Conservation (phyloP, 2,888 invertebrate genomes). For the Drosophila gaucha region DNA sequence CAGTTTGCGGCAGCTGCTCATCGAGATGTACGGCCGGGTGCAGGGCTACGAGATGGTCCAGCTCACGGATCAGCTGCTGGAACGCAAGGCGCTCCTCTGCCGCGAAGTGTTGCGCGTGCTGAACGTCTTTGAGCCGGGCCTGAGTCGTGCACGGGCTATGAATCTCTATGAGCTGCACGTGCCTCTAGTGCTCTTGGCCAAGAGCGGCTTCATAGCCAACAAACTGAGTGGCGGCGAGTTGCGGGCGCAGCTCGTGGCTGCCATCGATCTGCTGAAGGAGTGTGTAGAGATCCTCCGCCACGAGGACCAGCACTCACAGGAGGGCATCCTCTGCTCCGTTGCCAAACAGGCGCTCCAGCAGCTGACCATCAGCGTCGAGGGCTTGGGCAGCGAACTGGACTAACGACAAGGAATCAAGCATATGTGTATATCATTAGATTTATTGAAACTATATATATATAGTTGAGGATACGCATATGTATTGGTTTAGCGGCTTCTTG, state of each 20-base stretch:
- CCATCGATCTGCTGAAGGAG: constrained; percentile 87
- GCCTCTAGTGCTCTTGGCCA: constrained; percentile 89
- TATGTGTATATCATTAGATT: constrained; percentile 47
- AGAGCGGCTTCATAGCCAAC: constrained; percentile 87
- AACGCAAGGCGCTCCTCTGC: constrained; percentile 91
- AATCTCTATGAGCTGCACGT: constrained; percentile 93
- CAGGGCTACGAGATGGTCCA: constrained; percentile 90
- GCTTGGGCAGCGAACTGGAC: constrained; percentile 68
- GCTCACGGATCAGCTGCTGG: constrained; percentile 89
- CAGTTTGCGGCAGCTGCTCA: constrained; percentile 88
- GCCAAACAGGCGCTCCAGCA: constrained; percentile 82
- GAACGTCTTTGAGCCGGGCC: constrained; percentile 91
- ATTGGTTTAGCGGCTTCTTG: constrained; percentile 15
- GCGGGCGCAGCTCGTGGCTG: constrained; percentile 88
- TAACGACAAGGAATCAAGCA: constrained; percentile 8
- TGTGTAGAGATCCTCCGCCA: constrained; percentile 88
- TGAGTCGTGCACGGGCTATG: constrained; percentile 91
- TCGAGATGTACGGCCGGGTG: constrained; percentile 92
- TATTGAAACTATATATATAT: constrained; percentile 42
- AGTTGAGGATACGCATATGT: constrained; percentile 15
- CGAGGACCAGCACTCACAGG: constrained; percentile 86
- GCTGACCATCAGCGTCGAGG: constrained; percentile 81
- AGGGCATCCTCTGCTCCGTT: constrained; percentile 81
- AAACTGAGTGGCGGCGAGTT: constrained; percentile 87
- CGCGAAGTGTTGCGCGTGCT: constrained; percentile 88